Evolutionary conservation across 37 sponge, comb jelly and placozoan genomes (phyloP).

Genomic region (Diacarnus erythraeanus): DNA sequence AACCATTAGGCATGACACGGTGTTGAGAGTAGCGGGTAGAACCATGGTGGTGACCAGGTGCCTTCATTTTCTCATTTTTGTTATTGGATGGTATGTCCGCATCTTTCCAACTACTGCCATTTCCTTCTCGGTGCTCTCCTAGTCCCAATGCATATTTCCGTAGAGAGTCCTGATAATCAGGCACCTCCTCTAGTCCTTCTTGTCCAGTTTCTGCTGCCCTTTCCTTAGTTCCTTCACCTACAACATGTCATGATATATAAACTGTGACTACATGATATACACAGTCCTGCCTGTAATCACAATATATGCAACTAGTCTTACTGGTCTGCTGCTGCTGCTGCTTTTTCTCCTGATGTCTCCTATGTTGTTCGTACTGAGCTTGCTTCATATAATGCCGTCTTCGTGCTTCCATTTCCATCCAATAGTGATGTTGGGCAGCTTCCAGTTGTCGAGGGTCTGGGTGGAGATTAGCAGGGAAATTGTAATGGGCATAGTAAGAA

Average conservation of each 20-base stretch:
- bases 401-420: conserved; percentile 11
- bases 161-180: conserved; percentile 45
- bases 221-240: too few species aligned
- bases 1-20: neutral
- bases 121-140: conserved; percentile 1
- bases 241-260: too few species aligned
- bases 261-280: too few species aligned
- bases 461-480: neutral
- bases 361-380: conserved; percentile 1
- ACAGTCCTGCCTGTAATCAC: too few species aligned
- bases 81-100: neutral
- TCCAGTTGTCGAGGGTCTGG: neutral
- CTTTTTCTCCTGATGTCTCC: conserved; percentile 6
- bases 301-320: too few species aligned
- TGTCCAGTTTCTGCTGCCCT: conserved; percentile 6
- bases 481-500: neutral
- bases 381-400: neutral
- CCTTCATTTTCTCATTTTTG: neutral
- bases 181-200: conserved; percentile 38
- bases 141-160: conserved; percentile 23
- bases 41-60: neutral
- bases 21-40: neutral
- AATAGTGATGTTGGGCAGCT: conserved; percentile 6
- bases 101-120: neutral
- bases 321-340: too few species aligned